These are phyloP conservation scores for Eumaeus atala DNA, from an alignment of 1,140 invertebrate species.

Conservation along the genomic window DNA sequence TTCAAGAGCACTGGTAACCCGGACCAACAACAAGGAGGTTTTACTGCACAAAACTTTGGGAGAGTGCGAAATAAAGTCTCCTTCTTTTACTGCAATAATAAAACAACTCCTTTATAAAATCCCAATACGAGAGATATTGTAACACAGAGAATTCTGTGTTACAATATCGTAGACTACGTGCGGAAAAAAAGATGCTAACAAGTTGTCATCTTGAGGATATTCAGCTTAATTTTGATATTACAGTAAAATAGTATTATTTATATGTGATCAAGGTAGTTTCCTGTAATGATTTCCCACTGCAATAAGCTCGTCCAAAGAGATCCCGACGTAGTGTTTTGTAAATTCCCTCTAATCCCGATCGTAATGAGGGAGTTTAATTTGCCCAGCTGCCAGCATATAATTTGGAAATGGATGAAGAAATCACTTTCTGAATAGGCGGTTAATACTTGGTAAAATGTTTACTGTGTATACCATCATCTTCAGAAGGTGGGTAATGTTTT, in stretches of 20 bases:
- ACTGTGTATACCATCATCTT: no score
- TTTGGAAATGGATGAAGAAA: conserved; percentile 23
- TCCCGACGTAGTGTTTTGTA: conserved; percentile 14
- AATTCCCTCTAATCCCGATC: conserved; percentile 15
- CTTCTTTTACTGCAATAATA: no score
- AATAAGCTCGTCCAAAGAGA: conserved; percentile 8
- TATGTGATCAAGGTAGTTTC: background rate
- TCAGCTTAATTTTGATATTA: background rate
- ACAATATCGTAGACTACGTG: background rate
- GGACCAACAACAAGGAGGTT: no score
- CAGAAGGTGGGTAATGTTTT: no score
- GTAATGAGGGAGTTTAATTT: conserved; percentile 20
- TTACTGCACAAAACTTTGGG: no score
- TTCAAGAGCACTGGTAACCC: no score
- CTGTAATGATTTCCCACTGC: background rate
- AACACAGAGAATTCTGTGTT: no score
- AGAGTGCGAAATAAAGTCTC: no score
- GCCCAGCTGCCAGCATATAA: conserved; percentile 21
- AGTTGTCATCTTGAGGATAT: conserved; percentile 4
- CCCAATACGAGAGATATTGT: no score
- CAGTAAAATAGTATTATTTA: background rate
- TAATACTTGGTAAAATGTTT: no score
- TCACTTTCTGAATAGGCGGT: background rate
- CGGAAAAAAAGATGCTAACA: conserved; percentile 4
- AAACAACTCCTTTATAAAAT: no score